These are phyloP conservation scores for Periplaneta americana DNA, from an alignment of 1,140 invertebrate genomes.

Conservation along the genomic window DNA sequence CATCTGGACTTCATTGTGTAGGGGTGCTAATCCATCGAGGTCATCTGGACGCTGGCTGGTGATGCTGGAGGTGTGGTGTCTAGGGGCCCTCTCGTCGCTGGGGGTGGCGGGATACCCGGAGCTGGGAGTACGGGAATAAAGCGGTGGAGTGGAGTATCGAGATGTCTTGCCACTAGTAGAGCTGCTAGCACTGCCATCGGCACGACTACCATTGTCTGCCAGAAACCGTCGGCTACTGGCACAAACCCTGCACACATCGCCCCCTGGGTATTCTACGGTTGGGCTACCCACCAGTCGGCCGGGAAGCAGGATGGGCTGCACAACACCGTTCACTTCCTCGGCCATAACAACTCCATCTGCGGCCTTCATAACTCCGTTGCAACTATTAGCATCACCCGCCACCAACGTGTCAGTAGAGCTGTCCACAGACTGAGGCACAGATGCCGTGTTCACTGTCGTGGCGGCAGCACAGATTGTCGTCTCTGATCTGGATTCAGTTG, in stretches of 20 bases:
- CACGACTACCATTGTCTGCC: conserved; percentile 7
- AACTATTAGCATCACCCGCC: neutral
- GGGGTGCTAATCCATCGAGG: conserved; percentile 74
- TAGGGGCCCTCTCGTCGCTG: conserved; percentile 15
- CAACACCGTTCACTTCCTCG: neutral
- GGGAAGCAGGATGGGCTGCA: neutral
- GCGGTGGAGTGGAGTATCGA: conserved; percentile 34
- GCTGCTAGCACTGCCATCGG: conserved; percentile 5
- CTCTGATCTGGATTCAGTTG: neutral
- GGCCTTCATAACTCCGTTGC: neutral
- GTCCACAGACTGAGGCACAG: conserved; percentile 35
- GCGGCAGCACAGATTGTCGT: neutral
- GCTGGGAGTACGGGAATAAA: conserved; percentile 36
- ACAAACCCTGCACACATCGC: conserved; percentile 8
- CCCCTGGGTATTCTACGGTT: neutral
- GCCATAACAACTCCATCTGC: neutral
- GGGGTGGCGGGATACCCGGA: conserved; percentile 30
- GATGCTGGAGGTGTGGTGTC: neutral
- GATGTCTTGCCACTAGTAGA: conserved; percentile 21
- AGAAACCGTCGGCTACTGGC: conserved; percentile 9
- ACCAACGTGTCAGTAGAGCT: conserved; percentile 45
- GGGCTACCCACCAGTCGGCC: neutral
- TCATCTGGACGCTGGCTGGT: conserved; percentile 35
- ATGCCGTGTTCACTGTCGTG: neutral
- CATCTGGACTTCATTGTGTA: conserved; percentile 71